Conservation (phyloP, 2,888 invertebrate species). For the Chalcis sispes region DNA sequence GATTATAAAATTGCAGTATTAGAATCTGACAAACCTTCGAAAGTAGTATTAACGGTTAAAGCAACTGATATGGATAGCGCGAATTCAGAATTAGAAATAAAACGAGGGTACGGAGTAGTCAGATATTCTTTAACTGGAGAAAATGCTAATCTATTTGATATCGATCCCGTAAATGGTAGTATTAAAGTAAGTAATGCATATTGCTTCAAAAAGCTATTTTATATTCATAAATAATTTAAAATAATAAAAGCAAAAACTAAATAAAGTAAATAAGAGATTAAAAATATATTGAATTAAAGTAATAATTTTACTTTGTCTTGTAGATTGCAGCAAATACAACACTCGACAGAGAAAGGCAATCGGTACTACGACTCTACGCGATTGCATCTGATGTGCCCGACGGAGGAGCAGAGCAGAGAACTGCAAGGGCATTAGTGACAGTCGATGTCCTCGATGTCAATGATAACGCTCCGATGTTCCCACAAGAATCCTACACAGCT, state of each 20-base stretch:
- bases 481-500: conserved; percentile 81
- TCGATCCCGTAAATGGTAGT: conserved; percentile 83
- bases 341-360: conserved; percentile 85
- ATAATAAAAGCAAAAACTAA: conserved; percentile 10
- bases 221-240: background rate
- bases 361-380: conserved; percentile 83
- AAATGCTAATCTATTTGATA: conserved; percentile 84
- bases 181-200: conserved; percentile 77
- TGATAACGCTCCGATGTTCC: conserved; percentile 86
- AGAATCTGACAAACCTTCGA: conserved; percentile 83
- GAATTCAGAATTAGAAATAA: conserved; percentile 77
- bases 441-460: conserved; percentile 87
- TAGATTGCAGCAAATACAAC: conserved; percentile 81
- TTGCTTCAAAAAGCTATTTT: conserved; percentile 29
- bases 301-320: conserved; percentile 17
- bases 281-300: conserved; percentile 1
- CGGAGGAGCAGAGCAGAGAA: conserved; percentile 83
- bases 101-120: conserved; percentile 83
- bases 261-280: conserved; percentile 8
- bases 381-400: conserved; percentile 86
- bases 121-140: conserved; percentile 85
- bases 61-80: conserved; percentile 85
- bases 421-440: conserved; percentile 81
- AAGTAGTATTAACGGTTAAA: conserved; percentile 82
- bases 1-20: conserved; percentile 84